Conservation (phyloP, 2,113 vertebrate species). For the Hippoglossus stenolepis region DNA sequence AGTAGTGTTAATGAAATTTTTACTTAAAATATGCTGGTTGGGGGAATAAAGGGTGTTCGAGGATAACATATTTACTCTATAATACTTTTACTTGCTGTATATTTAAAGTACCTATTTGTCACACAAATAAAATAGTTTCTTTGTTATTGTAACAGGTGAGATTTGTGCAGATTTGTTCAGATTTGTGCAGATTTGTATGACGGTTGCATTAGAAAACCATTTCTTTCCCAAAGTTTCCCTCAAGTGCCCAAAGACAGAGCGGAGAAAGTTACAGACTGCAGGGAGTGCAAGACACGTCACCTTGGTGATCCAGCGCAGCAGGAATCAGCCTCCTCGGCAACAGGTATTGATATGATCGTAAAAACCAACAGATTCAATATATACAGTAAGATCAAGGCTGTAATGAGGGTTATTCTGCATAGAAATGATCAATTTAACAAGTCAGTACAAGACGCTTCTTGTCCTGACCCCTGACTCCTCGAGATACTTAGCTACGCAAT, state of each 20-base stretch:
- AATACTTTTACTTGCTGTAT: not conserved
- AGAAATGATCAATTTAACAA: constrained; percentile 13
- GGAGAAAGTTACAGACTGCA: constrained; percentile 49
- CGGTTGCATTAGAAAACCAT: not conserved
- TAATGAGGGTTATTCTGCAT: not conserved
- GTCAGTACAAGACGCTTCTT: constrained; percentile 16
- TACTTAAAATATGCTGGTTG: too few species aligned
- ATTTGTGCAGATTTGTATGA: not conserved
- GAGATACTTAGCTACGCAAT: constrained; percentile 54
- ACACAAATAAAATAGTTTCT: not conserved
- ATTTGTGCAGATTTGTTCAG: not conserved
- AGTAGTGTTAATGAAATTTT: too few species aligned
- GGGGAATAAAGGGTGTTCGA: too few species aligned
- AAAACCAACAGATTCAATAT: too few species aligned
- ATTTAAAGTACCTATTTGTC: not conserved
- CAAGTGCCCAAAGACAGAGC: constrained; percentile 22
- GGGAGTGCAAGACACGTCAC: constrained; percentile 38
- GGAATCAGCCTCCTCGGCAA: constrained; percentile 41
- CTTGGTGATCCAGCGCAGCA: constrained; percentile 34
- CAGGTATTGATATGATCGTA: constrained; percentile 59
- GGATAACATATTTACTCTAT: not conserved
- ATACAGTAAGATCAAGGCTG: not conserved
- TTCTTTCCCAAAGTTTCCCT: constrained; percentile 46
- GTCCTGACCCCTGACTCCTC: constrained; percentile 64
- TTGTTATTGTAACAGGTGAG: not conserved